Percentiles rank a stretch among this genome's conserved stretches.
Conservation (phyloP, 1,140 invertebrate genomes). For the Lanistes nyassanus region DNA sequence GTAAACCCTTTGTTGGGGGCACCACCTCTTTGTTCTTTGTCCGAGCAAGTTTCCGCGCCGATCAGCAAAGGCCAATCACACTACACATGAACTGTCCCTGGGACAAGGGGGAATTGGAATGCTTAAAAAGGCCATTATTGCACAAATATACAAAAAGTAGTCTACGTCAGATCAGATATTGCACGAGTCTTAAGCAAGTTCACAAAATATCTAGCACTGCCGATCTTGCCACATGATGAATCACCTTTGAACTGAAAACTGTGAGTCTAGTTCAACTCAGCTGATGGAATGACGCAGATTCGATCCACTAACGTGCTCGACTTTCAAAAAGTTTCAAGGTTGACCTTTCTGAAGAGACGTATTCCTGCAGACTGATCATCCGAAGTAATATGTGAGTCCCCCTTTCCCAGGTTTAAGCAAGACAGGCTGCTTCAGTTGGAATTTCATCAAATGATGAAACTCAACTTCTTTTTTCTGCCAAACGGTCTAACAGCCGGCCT, state of each 20-base stretch:
- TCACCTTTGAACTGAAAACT: too few relatives aligned
- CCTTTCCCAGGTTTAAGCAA: constrained; percentile 27
- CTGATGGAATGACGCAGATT: too few relatives aligned
- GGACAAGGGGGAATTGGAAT: constrained; percentile 18
- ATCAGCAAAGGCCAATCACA: too few relatives aligned
- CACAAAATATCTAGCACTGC: too few relatives aligned
- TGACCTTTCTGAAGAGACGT: too few relatives aligned
- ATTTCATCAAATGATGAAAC: constrained; percentile 14
- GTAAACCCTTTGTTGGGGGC: background rate
- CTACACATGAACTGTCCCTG: background rate
- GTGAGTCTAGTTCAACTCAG: too few relatives aligned
- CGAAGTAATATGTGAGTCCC: background rate
- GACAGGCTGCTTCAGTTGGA: constrained; percentile 21
- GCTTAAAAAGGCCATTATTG: constrained; percentile 6
- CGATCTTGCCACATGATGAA: too few relatives aligned
- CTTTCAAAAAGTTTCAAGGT: too few relatives aligned
- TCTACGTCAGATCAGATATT: constrained; percentile 17
- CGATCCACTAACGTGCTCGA: too few relatives aligned
- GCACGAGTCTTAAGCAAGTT: background rate
- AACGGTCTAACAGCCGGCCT: background rate
- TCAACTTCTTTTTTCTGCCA: background rate
- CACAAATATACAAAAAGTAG: constrained; percentile 8
- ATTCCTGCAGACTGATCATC: too few relatives aligned
- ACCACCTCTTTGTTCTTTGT: constrained; percentile 9
- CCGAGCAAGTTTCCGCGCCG: background rate